Conservation (phyloP, 2,113 vertebrate genomes). For the Rhinolophus sinicus region DNA sequence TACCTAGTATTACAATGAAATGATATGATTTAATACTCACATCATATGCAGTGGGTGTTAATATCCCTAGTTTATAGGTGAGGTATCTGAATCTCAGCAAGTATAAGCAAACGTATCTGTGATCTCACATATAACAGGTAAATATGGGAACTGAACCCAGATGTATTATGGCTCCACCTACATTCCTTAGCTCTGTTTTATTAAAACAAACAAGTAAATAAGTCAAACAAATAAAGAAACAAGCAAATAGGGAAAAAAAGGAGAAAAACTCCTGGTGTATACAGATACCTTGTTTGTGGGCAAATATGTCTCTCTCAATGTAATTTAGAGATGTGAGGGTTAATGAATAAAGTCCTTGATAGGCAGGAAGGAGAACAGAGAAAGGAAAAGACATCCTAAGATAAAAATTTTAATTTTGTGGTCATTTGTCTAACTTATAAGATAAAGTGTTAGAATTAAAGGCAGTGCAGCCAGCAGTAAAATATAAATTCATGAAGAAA, state of each 20-base stretch:
- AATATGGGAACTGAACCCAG: neutral
- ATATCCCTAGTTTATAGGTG: neutral
- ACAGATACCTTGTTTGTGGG: neutral
- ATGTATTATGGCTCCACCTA: neutral
- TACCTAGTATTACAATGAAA: neutral
- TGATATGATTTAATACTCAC: neutral
- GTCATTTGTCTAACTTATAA: neutral
- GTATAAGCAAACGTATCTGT: neutral
- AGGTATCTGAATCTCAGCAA: neutral
- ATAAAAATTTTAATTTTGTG: neutral
- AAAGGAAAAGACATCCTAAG: neutral
- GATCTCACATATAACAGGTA: neutral
- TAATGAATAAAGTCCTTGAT: neutral
- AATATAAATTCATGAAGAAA: slow-evolving; percentile 11
- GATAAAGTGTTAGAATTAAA: neutral
- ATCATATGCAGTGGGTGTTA: neutral
- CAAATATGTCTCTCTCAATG: neutral
- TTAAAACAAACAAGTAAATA: neutral
- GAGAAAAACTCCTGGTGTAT: neutral
- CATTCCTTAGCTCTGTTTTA: neutral
- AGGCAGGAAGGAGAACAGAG: neutral
- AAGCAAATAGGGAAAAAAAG: neutral
- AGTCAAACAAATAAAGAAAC: neutral
- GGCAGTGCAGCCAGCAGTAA: neutral
- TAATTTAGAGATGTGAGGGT: neutral